Base-by-base conservation (phyloP, 2,888 invertebrate genomes). In the Nasonia oneida region DNA sequence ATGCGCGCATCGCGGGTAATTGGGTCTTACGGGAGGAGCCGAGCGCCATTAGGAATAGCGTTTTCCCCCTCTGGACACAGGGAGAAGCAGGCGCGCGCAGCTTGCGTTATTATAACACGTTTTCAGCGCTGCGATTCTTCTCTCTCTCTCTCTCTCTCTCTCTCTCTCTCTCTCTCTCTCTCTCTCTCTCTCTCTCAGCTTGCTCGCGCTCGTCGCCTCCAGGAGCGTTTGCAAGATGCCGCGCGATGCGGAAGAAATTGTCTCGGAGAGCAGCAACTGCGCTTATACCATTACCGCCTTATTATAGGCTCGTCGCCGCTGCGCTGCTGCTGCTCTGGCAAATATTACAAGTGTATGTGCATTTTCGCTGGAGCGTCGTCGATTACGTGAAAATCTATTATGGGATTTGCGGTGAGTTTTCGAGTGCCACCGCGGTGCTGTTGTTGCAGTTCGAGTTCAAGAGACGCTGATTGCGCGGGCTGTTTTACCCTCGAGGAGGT, bases 201-300 rank as follows among this genome's bases (percentile, higher is more conserved):
- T 37, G 4, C 29, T 29, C n/a, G 8, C 6, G n/a, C 73, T 47
- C 42, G 83, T 53, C 64, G 84, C 79, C 79, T 15, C 12, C 23
- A 47, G 71, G 61, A 61, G 15, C 81, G 77, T 78, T 64, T 73
- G 85, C 85, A 81, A 81, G 85, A 85, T 81, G 85, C 80, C 75
- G 75, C 33, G 76, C 84, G 84, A 85, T 71, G 85, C 85, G 85
- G 85, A 85, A 85, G 85, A 78, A 75, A 76, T 81, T 57, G 84
- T 76, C 75, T 75, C 42, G 61, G 47, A 18, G 53, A 15, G 47
- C 6, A 10, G 29, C 74, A 42, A 57, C 73, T 73, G 61, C 29
- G 42, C 73, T 64, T 64, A 64, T 64, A 73, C 42, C 42, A 73
- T 73, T 73, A 47, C 73, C 64, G 23, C 23, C 23, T 23, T 64